Conservation (phyloP, 2,888 invertebrate species). For the Chironomus riparius region DNA sequence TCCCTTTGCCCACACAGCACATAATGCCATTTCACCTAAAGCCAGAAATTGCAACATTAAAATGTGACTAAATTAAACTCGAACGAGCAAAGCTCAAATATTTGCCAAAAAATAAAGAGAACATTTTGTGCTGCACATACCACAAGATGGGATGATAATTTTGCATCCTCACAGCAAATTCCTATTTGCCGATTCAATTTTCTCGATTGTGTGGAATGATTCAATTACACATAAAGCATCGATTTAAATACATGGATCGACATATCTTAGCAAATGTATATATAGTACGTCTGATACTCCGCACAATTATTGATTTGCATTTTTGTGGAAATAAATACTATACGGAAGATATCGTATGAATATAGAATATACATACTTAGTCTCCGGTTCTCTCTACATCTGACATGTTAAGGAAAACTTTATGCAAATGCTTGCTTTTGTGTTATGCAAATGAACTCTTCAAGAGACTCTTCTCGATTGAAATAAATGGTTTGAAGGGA, state of each 20-base stretch:
- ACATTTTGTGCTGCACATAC: not conserved
- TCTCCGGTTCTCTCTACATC: not conserved
- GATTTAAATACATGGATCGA: slow-evolving; percentile 4
- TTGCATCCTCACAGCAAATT: not conserved
- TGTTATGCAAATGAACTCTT: slow-evolving; percentile 19
- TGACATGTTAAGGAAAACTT: not conserved
- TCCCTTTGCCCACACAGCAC: too few species aligned
- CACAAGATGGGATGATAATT: not conserved
- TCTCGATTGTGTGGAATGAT: slow-evolving; percentile 18
- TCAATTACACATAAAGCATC: slow-evolving; percentile 13
- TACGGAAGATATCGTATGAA: too few species aligned
- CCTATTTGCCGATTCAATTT: slow-evolving; percentile 16
- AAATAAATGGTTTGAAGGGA: not conserved
- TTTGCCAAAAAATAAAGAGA: not conserved
- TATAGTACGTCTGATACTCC: slow-evolving; percentile 1
- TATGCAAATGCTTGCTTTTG: slow-evolving; percentile 13
- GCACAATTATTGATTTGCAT: slow-evolving; percentile 24
- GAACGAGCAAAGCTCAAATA: too few species aligned
- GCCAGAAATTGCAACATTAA: not conserved
- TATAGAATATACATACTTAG: not conserved
- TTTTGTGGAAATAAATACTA: not conserved
- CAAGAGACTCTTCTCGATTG: not conserved
- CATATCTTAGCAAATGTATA: not conserved
- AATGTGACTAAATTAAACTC: not conserved
- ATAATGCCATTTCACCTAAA: not conserved